phyloP scores from a whole-genome alignment of 2,797 vertebrate species.

The Takifugu ocellatus region DNA sequence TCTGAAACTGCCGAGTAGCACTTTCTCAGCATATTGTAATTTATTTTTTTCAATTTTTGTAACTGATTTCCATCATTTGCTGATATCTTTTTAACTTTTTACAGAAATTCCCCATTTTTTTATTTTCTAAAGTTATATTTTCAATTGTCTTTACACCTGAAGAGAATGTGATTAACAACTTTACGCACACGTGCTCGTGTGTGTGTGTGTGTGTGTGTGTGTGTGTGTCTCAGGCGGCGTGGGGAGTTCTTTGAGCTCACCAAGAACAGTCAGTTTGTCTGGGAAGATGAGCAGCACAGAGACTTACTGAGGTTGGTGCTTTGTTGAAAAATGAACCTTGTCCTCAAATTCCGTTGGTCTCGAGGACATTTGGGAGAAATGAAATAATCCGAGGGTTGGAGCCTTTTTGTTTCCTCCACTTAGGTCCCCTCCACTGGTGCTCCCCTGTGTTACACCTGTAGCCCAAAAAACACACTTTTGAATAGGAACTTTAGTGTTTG shows the following conservation, averaged over 20 bases:
- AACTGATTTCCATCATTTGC: too few species aligned
- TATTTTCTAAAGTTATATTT: background rate
- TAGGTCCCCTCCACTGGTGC: too few species aligned
- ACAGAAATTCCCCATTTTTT: background rate
- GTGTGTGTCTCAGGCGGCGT: constrained; percentile 79
- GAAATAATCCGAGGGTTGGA: too few species aligned
- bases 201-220: constrained; percentile 16
- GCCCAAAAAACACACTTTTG: background rate
- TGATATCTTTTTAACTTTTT: background rate
- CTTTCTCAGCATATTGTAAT: too few species aligned
- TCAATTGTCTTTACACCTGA: background rate
- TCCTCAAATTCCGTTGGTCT: too few species aligned
- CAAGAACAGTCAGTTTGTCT: constrained; percentile 87
- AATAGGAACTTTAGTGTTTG: too few species aligned
- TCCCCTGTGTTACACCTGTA: too few species aligned
- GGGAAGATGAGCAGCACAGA: constrained; percentile 87
- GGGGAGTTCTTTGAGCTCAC: constrained; percentile 95
- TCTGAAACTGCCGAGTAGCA: too few species aligned
- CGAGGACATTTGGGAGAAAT: background rate
- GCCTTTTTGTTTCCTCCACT: background rate
- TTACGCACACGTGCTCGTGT: background rate
- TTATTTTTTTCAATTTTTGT: too few species aligned
- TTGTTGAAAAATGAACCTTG: too few species aligned
- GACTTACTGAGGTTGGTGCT: constrained; percentile 84
- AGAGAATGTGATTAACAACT: background rate